Percentiles rank a stretch among this genome's conserved stretches.
Conservation (phyloP, 2,888 invertebrate species). For the Synergus umbraculus region DNA sequence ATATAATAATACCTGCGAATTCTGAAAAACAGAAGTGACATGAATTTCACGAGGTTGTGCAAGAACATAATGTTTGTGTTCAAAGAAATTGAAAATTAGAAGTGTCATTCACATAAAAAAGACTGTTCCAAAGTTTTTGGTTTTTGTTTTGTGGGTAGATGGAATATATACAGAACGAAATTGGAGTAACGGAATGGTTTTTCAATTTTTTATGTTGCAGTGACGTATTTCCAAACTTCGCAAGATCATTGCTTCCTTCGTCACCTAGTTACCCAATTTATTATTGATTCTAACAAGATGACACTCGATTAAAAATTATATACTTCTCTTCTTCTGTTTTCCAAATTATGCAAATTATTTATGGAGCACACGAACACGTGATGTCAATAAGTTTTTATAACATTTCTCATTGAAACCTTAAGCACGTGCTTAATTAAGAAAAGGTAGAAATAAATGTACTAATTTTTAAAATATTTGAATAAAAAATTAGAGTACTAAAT, state of each 20-base stretch:
- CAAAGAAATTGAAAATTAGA: conserved; percentile 6
- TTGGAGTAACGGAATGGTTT: background rate
- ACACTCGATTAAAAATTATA: background rate
- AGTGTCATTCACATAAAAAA: background rate
- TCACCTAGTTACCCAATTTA: conserved; percentile 25
- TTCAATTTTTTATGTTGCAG: conserved; percentile 7
- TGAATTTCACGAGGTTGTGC: conserved; percentile 3
- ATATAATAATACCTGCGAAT: background rate
- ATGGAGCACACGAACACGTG: background rate
- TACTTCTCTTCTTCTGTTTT: background rate
- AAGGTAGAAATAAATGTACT: background rate
- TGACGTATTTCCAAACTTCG: conserved; percentile 20
- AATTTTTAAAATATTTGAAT: background rate
- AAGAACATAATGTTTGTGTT: conserved; percentile 14
- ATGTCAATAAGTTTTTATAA: background rate
- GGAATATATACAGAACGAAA: background rate
- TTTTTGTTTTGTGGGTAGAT: conserved; percentile 6
- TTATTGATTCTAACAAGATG: conserved; percentile 10
- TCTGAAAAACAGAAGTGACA: background rate
- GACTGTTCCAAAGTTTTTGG: background rate
- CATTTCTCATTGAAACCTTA: background rate
- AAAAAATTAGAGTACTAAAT: background rate
- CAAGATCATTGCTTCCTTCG: conserved; percentile 6
- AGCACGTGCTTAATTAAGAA: background rate
- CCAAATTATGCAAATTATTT: background rate